Base-by-base conservation (phyloP, 2,888 invertebrate genomes). In the Cepaea hortensis region DNA sequence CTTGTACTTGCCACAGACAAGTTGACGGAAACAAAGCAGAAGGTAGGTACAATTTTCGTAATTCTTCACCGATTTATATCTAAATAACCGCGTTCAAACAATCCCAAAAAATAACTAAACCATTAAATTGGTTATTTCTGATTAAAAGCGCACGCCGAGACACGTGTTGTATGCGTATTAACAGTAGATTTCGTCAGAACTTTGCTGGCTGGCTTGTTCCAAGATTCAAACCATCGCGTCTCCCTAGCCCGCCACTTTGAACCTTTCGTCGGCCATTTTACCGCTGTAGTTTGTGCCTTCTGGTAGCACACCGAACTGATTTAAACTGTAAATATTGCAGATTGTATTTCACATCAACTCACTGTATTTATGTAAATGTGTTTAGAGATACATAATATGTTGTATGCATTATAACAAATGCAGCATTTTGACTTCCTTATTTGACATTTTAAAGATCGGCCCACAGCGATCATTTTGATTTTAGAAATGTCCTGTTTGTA, bases 261-360 rank as follows among this genome's bases (percentile, higher is more conserved):
- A 84, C 50, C 75, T 20, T 77, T 79, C 48, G 79, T 85, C 85
- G 79, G 85, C 85, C 85, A 85, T 85, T 77, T 85, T 85, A 55
- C 77, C 65, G 46, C 3, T 48, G 48, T 50, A 23, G 77, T 68
- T 79, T 79, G 35, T 18, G 79, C 35, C 62, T 79, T 35, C 79
- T 79, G 5, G n/a, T 35, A 35, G 35, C n/a, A 23, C 23, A 1
- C 11, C 20, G 11, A n/a, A 15, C 80, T 23, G 65, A 5, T 18
- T 15, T 0, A 4, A 15, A 15, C 5, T 79, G 23, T 79, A 35
- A 79, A 35, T 62, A 62, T 18, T 20, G 5, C 62, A 55, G 55
- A 9, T 55, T 55, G 62, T 15, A 46, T 48, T 65, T 11, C 6
- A 62, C 55, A 18, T 48, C 65, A 46, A 35, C 11, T 35, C 13